These are phyloP conservation scores for Drosophila nannoptera DNA, from an alignment of 1,140 invertebrate genomes.

Conservation along the genomic window DNA sequence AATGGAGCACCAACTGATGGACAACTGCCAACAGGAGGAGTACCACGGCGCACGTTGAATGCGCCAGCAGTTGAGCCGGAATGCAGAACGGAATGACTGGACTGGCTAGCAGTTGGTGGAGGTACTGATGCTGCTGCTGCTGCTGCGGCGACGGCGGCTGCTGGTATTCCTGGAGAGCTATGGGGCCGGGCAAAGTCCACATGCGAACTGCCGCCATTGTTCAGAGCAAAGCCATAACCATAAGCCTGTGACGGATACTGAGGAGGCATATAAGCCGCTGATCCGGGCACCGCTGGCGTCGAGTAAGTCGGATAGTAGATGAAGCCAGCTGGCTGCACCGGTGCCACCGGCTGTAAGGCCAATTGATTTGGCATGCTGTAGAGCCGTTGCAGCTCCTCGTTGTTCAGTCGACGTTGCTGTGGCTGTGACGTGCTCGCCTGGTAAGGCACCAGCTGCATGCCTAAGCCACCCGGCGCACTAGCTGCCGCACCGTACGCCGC, in stretches of 20 bases:
- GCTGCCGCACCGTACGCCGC: slow-evolving; percentile 44
- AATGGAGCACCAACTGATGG: slow-evolving; percentile 32
- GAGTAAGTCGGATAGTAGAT: slow-evolving; percentile 58
- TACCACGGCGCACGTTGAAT: slow-evolving; percentile 21
- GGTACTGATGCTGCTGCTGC: slow-evolving; percentile 7
- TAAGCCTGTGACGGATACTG: slow-evolving; percentile 63
- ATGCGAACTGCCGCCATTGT: slow-evolving; percentile 40
- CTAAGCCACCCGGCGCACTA: slow-evolving; percentile 25
- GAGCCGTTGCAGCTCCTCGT: slow-evolving; percentile 69
- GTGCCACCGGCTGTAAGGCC: slow-evolving; percentile 53
- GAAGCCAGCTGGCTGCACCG: slow-evolving; percentile 43
- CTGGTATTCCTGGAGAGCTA: slow-evolving; percentile 23
- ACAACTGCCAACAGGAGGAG: slow-evolving; percentile 20
- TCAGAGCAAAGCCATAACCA: slow-evolving; percentile 32
- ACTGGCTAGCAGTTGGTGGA: slow-evolving; percentile 2
- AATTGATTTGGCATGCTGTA: slow-evolving; percentile 72
- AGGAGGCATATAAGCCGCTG: slow-evolving; percentile 68
- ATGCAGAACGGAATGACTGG: slow-evolving; percentile 13
- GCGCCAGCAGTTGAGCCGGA: not conserved
- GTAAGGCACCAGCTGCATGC: slow-evolving; percentile 72
- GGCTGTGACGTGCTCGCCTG: slow-evolving; percentile 41
- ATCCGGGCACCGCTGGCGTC: slow-evolving; percentile 61
- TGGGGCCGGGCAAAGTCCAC: slow-evolving; percentile 53
- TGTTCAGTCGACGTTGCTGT: slow-evolving; percentile 65
- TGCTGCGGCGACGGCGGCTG: not conserved